Evolutionary conservation across 2,113 vertebrate species (phyloP), one percentile per base, ranked within the genome.

Genomic region (Mus spicilegus): DNA sequence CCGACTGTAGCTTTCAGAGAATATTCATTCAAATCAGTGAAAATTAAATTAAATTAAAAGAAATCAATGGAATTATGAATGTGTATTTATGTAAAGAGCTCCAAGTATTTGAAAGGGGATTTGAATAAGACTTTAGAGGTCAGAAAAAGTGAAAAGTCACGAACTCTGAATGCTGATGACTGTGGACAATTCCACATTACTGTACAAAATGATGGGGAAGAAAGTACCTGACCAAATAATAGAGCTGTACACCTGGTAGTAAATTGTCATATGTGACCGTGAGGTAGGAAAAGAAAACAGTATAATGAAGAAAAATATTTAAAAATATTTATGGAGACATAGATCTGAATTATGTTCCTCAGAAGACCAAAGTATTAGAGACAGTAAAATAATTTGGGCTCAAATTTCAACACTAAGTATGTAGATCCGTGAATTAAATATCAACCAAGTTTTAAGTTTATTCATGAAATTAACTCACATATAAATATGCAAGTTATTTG

Each of bases 191-290:
- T 89, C 46, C 33, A 49, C 36, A 28, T 8, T 75, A 76, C 26
- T 30, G 16, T 89, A 39, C 13, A 78, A 69, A 51, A 11, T 7
- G 2, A 3, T 30, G 0, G 7, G 39, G 67, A 10, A 70, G 20
- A 69, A 3, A 7, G 10, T 51, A 20, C 1, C 28, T 10, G 63
- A 39, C 63, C 67, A 6, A 84, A 91, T 4, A 88, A 46, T 30
- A 63, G 1, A 36, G 5, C 0, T 12, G 3, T 22, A 19, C 1
- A 16, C 7, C 7, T 88, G 72, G 7, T 7, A 36, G 16, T 54
- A 26, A 46, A 49, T n/a, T 5, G 2, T 89, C 11, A 20, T 20
- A 4, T 14, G 0, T 24, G 1, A 20, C 5, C 85, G 10, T 54
- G 39, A 30, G 7, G 3, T 67, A 67, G 17, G 1, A 3, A 61